Conservation (phyloP, 2,888 invertebrate species). For the Amphiduros pacificus region DNA sequence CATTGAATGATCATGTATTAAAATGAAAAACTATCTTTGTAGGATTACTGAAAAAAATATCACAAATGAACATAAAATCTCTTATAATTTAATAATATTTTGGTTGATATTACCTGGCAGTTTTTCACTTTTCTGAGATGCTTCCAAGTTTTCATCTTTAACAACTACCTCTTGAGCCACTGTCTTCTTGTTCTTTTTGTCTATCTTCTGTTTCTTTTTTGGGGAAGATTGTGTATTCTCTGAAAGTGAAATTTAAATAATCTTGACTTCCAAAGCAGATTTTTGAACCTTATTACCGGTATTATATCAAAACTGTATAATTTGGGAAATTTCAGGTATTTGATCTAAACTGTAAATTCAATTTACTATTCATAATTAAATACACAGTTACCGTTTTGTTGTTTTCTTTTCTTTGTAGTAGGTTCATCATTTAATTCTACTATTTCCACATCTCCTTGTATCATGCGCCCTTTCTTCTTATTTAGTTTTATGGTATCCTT, state of each 20-base stretch:
- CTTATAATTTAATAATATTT: not conserved
- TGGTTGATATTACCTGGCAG: not conserved
- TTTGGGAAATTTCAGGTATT: too few species aligned
- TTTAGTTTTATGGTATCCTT: not conserved
- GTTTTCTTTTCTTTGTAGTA: not conserved
- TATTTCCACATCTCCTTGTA: not conserved
- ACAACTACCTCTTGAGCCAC: not conserved
- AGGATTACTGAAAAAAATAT: not conserved
- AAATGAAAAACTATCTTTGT: not conserved
- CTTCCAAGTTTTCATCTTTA: not conserved
- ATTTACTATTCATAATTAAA: not conserved
- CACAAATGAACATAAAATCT: not conserved
- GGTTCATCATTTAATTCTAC: not conserved
- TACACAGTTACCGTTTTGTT: not conserved
- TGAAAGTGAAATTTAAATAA: not conserved
- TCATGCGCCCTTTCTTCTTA: not conserved
- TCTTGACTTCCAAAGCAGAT: too few species aligned
- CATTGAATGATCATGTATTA: not conserved
- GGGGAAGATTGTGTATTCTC: not conserved
- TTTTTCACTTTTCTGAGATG: not conserved
- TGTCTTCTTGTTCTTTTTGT: not conserved
- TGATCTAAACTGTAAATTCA: too few species aligned
- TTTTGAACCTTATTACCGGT: too few species aligned
- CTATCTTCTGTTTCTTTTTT: not conserved
- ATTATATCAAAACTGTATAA: too few species aligned